These are phyloP conservation scores for Calcarius ornatus DNA, from an alignment of 2,113 vertebrate species.

Conservation along the genomic window DNA sequence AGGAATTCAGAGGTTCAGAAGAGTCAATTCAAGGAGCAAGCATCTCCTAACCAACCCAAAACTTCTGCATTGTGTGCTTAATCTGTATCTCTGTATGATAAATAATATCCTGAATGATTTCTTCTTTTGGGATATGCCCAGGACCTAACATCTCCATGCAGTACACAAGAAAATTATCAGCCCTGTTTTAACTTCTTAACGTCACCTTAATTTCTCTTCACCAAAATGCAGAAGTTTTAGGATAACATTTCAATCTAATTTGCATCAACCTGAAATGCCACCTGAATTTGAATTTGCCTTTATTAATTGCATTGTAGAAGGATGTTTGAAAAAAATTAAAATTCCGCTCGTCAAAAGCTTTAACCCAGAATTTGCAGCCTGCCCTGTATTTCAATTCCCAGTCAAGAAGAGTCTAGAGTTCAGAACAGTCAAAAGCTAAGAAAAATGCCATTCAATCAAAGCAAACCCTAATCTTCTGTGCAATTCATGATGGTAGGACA, in stretches of 20 bases:
- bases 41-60: background rate
- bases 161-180: background rate
- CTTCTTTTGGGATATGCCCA: background rate
- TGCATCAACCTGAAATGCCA: background rate
- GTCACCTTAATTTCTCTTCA: background rate
- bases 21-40: background rate
- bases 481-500: background rate
- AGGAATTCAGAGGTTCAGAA: background rate
- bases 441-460: slow-evolving; percentile 50
- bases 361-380: background rate
- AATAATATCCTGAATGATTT: background rate
- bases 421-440: slow-evolving; percentile 5
- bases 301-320: background rate
- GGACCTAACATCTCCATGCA: background rate
- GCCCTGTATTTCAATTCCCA: background rate
- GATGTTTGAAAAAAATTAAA: background rate
- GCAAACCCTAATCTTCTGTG: slow-evolving; percentile 41
- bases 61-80: background rate
- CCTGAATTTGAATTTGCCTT: background rate
- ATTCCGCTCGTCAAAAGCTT: background rate
- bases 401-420: background rate
- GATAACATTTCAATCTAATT: background rate
- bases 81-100: background rate
- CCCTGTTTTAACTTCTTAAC: background rate
- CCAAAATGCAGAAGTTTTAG: background rate